Percentiles rank a stretch among this genome's conserved stretches.
These are phyloP conservation scores for Hypotaenidia philippensis DNA, from an alignment of 2,797 vertebrate species.

Conservation along the genomic window DNA sequence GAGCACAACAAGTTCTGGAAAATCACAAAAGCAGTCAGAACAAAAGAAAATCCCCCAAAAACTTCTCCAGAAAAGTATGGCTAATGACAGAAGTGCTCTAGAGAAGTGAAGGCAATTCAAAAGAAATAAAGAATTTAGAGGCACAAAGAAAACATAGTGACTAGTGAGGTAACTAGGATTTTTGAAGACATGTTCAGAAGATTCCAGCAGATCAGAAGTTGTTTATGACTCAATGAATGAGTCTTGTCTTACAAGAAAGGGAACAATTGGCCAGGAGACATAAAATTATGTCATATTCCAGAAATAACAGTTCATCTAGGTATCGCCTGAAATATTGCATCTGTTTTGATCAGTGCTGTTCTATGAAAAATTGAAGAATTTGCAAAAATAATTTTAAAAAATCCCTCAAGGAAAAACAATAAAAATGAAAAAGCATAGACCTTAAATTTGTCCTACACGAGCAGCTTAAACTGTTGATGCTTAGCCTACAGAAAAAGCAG, in stretches of 20 bases:
- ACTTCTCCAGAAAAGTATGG: neutral
- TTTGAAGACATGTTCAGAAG: neutral
- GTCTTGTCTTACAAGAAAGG: neutral
- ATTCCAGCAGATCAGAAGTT: neutral
- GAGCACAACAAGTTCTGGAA: neutral
- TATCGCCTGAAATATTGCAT: neutral
- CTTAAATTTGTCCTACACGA: neutral
- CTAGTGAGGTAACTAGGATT: neutral
- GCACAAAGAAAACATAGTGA: neutral
- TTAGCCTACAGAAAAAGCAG: neutral
- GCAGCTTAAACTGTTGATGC: neutral
- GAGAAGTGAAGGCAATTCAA: neutral
- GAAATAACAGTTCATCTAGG: neutral
- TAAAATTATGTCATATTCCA: neutral
- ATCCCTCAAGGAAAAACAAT: neutral
- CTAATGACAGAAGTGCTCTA: neutral
- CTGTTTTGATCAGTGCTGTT: neutral
- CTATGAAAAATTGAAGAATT: neutral
- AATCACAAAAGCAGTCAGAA: neutral
- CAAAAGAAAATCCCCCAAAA: neutral
- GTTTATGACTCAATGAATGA: slow-evolving; percentile 11
- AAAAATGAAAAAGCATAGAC: neutral
- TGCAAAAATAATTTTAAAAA: neutral
- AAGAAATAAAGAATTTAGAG: neutral
- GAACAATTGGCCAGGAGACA: neutral